Base-by-base conservation (phyloP, 92 coral and sea anemone genomes). In the Desmophyllum pertusum region DNA sequence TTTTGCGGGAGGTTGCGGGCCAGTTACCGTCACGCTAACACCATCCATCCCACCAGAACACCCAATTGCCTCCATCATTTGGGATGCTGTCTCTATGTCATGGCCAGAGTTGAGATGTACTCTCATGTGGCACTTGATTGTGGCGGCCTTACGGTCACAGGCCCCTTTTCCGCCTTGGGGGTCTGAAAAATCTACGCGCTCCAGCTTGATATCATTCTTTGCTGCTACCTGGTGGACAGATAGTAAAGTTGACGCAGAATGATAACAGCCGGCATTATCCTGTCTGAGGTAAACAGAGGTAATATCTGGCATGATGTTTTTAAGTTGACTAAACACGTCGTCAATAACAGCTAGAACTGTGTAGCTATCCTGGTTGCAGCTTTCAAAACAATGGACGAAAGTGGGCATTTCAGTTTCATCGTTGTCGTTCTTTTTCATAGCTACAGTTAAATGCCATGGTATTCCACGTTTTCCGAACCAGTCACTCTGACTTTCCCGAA, bases 401-500 rank as follows among this genome's bases (percentile, higher is more conserved):
- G 70, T 23, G 69, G 65, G 33, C 84, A 80, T 37, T 51, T 80
- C 84, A 69, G 45, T 43, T 10, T 42, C 57, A 66, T 38, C 84
- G 51, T 48, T 38, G 38, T 5, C 4, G n/a, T 39, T 21, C 31
- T 65, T 65, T 42, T 37, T 65, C 68, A 75, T 13, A 3, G 87
- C 87, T 31, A 83, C 81, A 36, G 87, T 55, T 19, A 79, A 37
- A 37, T 83, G 87, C 87, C 87, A 83, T 39, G 87, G 79, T 31
- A 72, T 29, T 27, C 70, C 70, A n/a, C 70, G 10, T 64, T 64
- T 64, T 11, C 70, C 70, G 70, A n/a, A 29, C 70, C 70, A 64
- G 19, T 64, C 70, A 64, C 35, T 4, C 33, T 64, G 70, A 64
- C 70, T 64, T 64, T 64, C 70, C 25, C 70, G 37, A 64, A 64